phyloP scores from a whole-genome alignment of 2,888 invertebrate species.

The Brachyptera risi region DNA sequence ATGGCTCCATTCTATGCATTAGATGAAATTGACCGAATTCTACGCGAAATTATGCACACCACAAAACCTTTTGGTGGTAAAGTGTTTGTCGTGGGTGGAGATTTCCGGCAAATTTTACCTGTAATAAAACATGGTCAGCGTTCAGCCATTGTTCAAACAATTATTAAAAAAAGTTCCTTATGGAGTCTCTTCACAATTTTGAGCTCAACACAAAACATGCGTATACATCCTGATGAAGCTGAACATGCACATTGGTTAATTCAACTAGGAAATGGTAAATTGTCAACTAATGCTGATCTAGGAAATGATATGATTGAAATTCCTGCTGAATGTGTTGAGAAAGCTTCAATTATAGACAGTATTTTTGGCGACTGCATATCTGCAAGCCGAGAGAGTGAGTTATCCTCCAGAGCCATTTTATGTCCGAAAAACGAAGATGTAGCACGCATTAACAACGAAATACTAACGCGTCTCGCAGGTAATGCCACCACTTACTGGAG shows the following conservation, averaged over 20 bases:
- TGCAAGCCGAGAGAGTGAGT: neutral
- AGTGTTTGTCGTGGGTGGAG: constrained; percentile 31
- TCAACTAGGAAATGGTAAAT: neutral
- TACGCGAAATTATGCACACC: constrained; percentile 20
- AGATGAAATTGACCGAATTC: constrained; percentile 22
- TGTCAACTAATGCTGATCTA: neutral
- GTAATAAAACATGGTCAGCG: constrained; percentile 25
- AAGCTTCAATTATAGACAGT: neutral
- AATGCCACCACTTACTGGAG: neutral
- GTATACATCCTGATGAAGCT: constrained; percentile 17
- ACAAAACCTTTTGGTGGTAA: constrained; percentile 32
- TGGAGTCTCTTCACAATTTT: constrained; percentile 29
- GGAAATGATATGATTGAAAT: neutral
- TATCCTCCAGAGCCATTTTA: neutral
- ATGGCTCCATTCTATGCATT: constrained; percentile 17
- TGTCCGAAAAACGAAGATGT: constrained; percentile 1
- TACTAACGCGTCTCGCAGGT: neutral
- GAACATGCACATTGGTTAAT: neutral
- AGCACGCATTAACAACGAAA: neutral
- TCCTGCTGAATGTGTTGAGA: neutral
- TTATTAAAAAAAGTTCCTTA: constrained; percentile 17
- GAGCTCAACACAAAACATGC: constrained; percentile 27
- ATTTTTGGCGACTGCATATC: neutral
- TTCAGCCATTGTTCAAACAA: constrained; percentile 22
- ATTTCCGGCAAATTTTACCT: constrained; percentile 33